These are phyloP conservation scores for Drosophila tsacasi DNA, from an alignment of 1,140 invertebrate species.

Conservation along the genomic window DNA sequence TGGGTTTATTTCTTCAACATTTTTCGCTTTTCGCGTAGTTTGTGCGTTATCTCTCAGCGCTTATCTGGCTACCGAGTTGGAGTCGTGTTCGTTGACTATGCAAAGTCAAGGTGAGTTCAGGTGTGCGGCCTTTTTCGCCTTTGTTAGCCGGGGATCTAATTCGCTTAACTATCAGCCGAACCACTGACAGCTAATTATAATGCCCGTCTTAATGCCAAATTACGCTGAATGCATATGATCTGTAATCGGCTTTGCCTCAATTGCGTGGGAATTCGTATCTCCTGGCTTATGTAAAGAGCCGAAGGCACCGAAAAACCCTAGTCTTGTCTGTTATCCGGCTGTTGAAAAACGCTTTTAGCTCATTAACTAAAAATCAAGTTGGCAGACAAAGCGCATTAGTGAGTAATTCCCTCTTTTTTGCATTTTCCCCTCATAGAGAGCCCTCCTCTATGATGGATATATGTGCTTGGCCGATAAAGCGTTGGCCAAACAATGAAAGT, in stretches of 20 bases:
- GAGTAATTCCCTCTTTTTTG: constrained; percentile 60
- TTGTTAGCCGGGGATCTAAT: constrained; percentile 31
- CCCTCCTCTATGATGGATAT: constrained; percentile 23
- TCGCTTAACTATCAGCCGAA: constrained; percentile 25
- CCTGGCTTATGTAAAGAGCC: constrained; percentile 54
- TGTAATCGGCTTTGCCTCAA: constrained; percentile 66
- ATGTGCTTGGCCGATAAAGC: constrained; percentile 57
- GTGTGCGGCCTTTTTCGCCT: constrained; percentile 14
- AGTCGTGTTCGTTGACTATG: constrained; percentile 37
- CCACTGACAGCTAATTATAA: constrained; percentile 75
- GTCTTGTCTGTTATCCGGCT: constrained; percentile 12
- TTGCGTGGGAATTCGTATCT: constrained; percentile 69
- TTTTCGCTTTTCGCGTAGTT: constrained; percentile 55
- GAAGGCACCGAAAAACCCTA: constrained; percentile 2
- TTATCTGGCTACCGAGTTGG: constrained; percentile 70
- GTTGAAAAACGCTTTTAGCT: constrained; percentile 45
- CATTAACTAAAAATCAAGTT: constrained; percentile 73
- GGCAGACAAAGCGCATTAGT: constrained; percentile 72
- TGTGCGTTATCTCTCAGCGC: constrained; percentile 64
- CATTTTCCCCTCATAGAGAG: constrained; percentile 28
- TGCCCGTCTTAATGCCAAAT: constrained; percentile 72
- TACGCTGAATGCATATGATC: constrained; percentile 50
- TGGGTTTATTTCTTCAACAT: constrained; percentile 43
- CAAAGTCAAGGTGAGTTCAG: constrained; percentile 76
- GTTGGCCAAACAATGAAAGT: constrained; percentile 70